These are phyloP conservation scores for Xyliphius kryptos DNA, from an alignment of 2,113 vertebrate species.

Conservation along the genomic window DNA sequence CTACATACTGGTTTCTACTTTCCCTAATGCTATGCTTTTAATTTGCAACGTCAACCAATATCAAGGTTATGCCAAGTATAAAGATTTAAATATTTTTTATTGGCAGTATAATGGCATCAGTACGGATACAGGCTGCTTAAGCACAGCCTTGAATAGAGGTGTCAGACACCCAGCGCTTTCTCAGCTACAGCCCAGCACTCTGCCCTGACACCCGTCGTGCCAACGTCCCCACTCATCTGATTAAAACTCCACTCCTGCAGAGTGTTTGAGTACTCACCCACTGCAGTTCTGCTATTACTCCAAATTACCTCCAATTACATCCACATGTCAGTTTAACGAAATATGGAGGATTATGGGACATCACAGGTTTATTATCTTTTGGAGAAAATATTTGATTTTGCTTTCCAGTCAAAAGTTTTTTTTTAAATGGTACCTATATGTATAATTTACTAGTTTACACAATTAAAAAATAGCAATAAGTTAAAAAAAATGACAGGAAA, in stretches of 20 bases:
- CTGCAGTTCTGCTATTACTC: constrained; percentile 38
- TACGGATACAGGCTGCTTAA: constrained; percentile 50
- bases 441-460: no score
- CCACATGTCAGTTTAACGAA: constrained; percentile 22
- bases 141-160: constrained; percentile 48
- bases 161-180: constrained; percentile 43
- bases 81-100: constrained; percentile 59
- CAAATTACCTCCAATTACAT: constrained; percentile 44
- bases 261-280: constrained; percentile 32
- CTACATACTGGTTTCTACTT: constrained; percentile 46
- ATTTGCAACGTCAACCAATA: constrained; percentile 70
- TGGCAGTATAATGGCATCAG: constrained; percentile 48
- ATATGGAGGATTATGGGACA: constrained; percentile 32
- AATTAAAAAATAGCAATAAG: not conserved
- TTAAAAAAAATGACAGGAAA: constrained; percentile 32
- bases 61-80: constrained; percentile 73
- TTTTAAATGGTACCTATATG: no score
- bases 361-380: constrained; percentile 32
- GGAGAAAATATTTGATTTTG: not conserved
- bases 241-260: constrained; percentile 46
- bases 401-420: not conserved
- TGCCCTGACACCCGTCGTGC: constrained; percentile 32
- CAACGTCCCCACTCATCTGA: constrained; percentile 38
- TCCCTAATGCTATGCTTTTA: constrained; percentile 58
- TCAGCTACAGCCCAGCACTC: constrained; percentile 35